Evolutionary conservation across 2,888 invertebrate genomes (phyloP), one percentile per base, ranked within the genome.

Genomic region (Mylabris sibirica): DNA sequence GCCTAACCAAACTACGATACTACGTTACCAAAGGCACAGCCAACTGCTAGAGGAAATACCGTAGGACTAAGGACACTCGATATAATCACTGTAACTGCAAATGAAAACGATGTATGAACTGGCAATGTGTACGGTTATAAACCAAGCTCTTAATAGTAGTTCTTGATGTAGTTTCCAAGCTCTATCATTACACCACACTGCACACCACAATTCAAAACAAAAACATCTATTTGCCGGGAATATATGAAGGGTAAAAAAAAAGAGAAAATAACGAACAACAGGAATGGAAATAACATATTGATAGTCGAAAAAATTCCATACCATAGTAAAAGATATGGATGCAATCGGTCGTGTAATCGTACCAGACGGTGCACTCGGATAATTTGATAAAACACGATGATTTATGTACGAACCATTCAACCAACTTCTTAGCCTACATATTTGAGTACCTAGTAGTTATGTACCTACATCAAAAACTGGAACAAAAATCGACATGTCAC

Each of bases 361-460:
- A 72, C 75, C 78, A 78, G 78, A 75, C 77, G 78, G 72, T 76
- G 75, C 77, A 76, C 70, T 70, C 71, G 77, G 76, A 76, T 79
- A 78, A 80, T 80, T 80, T 79, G 78, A 79, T 79, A 79, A 81
- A 79, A 79, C 77, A 72, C 75, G 72, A 77, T 79, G 80, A 80
- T 80, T 80, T 80, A 80, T 80, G 78, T 77, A 76, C 70, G 74
- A 66, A 66, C 72, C 75, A 75, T 72, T 74, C 72, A 72, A 69
- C 64, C 68, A 67, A 59, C 60, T 63, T 64, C 63, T 65, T 70
- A 67, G 53, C 60, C 63, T 60, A 49, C 61, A 65, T 53, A 20
- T 35, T 34, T 34, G 22, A 8, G 30, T n/a, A n/a, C n/a, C 30
- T 30, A 6, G 30, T 30, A n/a, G n/a, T n/a, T n/a, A n/a, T n/a